Conservation (phyloP, 2,113 vertebrate genomes). For the Alces alces region DNA sequence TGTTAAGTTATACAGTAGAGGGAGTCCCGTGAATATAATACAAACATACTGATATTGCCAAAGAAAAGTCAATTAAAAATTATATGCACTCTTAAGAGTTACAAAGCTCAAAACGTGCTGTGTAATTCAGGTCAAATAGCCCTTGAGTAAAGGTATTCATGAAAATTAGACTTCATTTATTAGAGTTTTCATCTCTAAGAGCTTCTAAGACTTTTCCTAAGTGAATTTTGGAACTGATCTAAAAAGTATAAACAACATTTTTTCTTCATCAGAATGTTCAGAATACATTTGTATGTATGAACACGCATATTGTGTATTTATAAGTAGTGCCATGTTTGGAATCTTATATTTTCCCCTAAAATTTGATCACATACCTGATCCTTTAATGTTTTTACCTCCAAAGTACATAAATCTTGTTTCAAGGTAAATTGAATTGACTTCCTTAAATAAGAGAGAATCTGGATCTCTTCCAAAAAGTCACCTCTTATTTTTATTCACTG, state of each 20-base stretch:
- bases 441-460: slow-evolving; percentile 27
- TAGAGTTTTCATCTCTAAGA: slow-evolving; percentile 47
- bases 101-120: slow-evolving; percentile 54
- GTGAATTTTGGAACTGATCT: slow-evolving; percentile 43
- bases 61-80: slow-evolving; percentile 79
- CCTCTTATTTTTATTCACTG: slow-evolving; percentile 40
- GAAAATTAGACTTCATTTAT: slow-evolving; percentile 40
- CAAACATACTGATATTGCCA: slow-evolving; percentile 75
- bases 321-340: background rate
- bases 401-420: slow-evolving; percentile 3
- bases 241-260: slow-evolving; percentile 20
- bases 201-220: slow-evolving; percentile 40
- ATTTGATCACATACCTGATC: background rate
- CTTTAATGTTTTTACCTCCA: slow-evolving; percentile 11
- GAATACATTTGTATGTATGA: background rate
- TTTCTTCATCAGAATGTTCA: background rate
- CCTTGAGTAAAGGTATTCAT: slow-evolving; percentile 37
- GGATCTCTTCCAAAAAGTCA: slow-evolving; percentile 49
- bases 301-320: background rate
- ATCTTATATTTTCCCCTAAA: slow-evolving; percentile 26
- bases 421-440: background rate
- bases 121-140: slow-evolving; percentile 41
- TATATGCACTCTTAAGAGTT: slow-evolving; percentile 67
- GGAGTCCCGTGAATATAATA: slow-evolving; percentile 82
- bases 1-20: slow-evolving; percentile 83